Base-by-base conservation (phyloP, 30 jellyfish, hydroid and myxozoan species). In the Nemopilema nomurai region DNA sequence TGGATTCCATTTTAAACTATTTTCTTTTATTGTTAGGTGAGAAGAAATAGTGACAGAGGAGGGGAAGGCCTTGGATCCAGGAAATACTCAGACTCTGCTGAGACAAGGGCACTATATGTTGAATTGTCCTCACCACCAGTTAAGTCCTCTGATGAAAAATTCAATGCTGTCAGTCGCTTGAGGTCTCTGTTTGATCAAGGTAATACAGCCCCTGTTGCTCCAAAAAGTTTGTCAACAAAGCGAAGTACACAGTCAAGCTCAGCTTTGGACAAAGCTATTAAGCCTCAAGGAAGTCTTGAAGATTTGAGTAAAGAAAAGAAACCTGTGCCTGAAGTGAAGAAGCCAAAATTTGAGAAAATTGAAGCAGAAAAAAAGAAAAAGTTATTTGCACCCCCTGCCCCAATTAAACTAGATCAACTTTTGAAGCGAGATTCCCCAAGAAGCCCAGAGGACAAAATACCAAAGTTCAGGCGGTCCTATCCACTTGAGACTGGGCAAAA, bases 91-190 rank as follows among this genome's bases (percentile, higher is more conserved):
- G 91, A 80, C 28, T 41, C 91, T 16, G 67, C 77, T 20, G 93
- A 73, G 27, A 76, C 91, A 1, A 79, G 50, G 76, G 87, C 87
- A 22, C 68, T 88, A 6, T 91, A 91, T 62, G 96, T 90, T 16
- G 97, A 91, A 76, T 82, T 91, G 6, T 85, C 97, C 50, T 86
- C 88, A 19, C 77, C 91, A 21, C 97, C 97, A 18, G 28, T 68
- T 6, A 91, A 71, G 29, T 75, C 71, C 9, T 84, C 68, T 51
- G 87, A 71, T 68, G 87, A 80, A 20, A 79, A 80, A 24, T 76
- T 71, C 52, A 79, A 87, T 71, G 89, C 88, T 53, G 96, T 74
- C 24, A 87, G 84, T 71, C 82, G 87, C 20, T 62, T 87, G 16
- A 81, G 88, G 28, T 79, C 96, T 0, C 31, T 74, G 69, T 74